These are phyloP conservation scores for Chloebia gouldiae DNA, from an alignment of 2,113 vertebrate genomes.

Conservation along the genomic window DNA sequence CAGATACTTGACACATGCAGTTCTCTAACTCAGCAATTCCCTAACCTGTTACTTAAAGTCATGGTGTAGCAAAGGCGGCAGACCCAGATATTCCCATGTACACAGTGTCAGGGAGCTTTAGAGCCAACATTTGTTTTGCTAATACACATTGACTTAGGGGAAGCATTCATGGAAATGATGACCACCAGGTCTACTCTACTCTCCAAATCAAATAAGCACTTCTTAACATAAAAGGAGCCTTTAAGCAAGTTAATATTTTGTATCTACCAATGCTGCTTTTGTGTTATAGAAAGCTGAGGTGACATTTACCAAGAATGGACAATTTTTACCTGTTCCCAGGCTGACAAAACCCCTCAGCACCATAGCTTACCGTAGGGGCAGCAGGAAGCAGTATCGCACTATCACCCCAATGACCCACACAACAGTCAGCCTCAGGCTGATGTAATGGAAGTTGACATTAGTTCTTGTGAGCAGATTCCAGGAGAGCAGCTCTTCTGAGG, in stretches of 20 bases:
- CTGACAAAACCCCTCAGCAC: background rate
- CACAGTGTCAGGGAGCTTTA: background rate
- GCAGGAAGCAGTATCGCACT: conserved; percentile 87
- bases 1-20: background rate
- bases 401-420: conserved; percentile 91
- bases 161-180: background rate
- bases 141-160: background rate
- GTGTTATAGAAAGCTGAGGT: background rate
- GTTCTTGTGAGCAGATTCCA: conserved; percentile 99
- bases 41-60: background rate
- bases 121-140: background rate
- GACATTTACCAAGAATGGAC: background rate
- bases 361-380: conserved; percentile 86
- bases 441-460: conserved; percentile 91
- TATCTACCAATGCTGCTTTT: background rate
- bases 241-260: background rate
- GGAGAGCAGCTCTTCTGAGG: conserved; percentile 92
- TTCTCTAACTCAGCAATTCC: background rate
- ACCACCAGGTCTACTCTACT: background rate
- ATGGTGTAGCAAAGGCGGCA: background rate
- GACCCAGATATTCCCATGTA: background rate
- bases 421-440: conserved; percentile 87
- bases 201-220: background rate
- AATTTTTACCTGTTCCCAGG: background rate
- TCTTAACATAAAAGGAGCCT: background rate